A percentile compares a stretch with the other conserved stretches of the same genome.
phyloP scores from a whole-genome alignment of 2,888 invertebrate species.

The Linyphia triangularis region DNA sequence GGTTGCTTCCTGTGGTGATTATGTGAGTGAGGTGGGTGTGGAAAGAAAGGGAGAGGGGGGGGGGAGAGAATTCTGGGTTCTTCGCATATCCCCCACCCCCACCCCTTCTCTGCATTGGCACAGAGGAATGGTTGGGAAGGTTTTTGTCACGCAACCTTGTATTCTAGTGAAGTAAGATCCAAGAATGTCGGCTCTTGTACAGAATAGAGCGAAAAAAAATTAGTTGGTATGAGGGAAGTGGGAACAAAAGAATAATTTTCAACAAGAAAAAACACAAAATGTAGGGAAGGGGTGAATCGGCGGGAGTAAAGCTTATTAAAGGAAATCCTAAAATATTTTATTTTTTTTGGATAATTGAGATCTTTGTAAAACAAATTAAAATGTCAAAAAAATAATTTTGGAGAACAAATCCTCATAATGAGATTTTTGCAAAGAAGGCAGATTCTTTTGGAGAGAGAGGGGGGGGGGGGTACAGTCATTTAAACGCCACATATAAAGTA shows the following conservation, averaged over 20 bases:
- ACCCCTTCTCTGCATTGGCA: not conserved
- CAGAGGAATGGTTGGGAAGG: constrained; percentile 15
- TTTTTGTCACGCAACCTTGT: constrained; percentile 66
- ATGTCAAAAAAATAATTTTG: not conserved
- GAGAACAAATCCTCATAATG: not conserved
- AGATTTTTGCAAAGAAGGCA: not conserved
- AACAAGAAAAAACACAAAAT: not conserved
- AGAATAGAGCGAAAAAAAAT: not conserved
- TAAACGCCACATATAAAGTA: too few species aligned
- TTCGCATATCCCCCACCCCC: not conserved
- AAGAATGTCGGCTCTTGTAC: constrained; percentile 12
- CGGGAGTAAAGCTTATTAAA: too few species aligned
- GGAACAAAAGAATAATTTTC: not conserved
- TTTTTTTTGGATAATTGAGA: too few species aligned
- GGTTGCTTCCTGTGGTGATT: constrained; percentile 69
- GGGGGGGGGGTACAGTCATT: too few species aligned
- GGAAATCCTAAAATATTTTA: not conserved
- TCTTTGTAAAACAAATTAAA: not conserved
- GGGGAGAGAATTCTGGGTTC: constrained; percentile 15
- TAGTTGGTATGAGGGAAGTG: not conserved
- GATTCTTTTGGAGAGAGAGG: not conserved
- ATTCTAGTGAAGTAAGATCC: constrained; percentile 4
- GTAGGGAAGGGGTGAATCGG: not conserved
- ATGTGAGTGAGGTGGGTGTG: constrained; percentile 43
- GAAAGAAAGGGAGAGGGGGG: constrained; percentile 14